Evolutionary conservation across 2,888 invertebrate species (phyloP).

Genomic region (Clepsis dumicolana): DNA sequence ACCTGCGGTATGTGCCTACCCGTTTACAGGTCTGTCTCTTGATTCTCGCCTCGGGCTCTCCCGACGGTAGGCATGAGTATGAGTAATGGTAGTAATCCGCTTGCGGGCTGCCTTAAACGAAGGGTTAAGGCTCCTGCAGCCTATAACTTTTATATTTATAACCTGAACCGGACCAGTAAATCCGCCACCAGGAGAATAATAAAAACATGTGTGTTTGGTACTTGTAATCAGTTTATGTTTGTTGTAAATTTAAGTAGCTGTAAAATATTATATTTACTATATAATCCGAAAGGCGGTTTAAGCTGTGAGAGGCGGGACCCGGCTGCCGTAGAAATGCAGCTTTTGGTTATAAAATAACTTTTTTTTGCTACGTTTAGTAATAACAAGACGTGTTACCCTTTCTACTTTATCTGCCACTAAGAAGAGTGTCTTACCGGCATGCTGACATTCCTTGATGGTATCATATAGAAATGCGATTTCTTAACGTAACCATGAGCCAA

Average conservation of each 20-base stretch:
- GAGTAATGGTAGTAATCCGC: constrained; percentile 84
- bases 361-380: not conserved
- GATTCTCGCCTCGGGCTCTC: constrained; percentile 69
- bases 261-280: constrained; percentile 25
- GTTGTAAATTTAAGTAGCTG: constrained; percentile 23
- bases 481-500: too few relatives aligned
- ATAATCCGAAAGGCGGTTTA: constrained; percentile 16
- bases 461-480: too few relatives aligned
- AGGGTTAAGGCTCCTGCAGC: constrained; percentile 80
- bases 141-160: constrained; percentile 80
- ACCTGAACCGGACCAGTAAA: constrained; percentile 63
- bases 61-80: constrained; percentile 83
- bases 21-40: constrained; percentile 65
- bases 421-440: too few relatives aligned
- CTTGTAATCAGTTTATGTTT: constrained; percentile 37
- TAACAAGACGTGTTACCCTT: too few relatives aligned
- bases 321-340: constrained; percentile 3
- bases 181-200: constrained; percentile 61
- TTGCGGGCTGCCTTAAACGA: constrained; percentile 82
- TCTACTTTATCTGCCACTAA: too few relatives aligned
- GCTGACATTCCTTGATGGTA: too few relatives aligned
- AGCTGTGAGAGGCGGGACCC: not conserved
- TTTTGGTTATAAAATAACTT: not conserved
- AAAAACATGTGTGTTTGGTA: constrained; percentile 50
- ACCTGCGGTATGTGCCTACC: constrained; percentile 56